These are phyloP conservation scores for Megamerina dolium DNA, from an alignment of 2,888 invertebrate species.

Conservation along the genomic window DNA sequence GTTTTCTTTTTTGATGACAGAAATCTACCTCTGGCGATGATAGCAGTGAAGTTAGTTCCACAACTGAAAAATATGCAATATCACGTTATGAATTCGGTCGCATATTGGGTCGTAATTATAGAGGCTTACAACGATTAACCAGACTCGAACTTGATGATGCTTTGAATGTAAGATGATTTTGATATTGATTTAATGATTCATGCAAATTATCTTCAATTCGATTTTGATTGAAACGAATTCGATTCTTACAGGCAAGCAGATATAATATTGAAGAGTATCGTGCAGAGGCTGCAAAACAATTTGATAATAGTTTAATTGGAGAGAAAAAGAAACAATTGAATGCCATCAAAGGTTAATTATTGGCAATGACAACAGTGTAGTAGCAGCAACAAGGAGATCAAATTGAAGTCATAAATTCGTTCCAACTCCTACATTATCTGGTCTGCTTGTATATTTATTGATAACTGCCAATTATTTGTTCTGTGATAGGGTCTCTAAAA, in stretches of 20 bases:
- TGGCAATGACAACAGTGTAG: neutral
- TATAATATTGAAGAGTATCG: constrained; percentile 44
- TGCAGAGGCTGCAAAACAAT: constrained; percentile 39
- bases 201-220: no score
- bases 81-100: constrained; percentile 45
- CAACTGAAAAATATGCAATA: constrained; percentile 43
- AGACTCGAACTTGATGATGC: constrained; percentile 43
- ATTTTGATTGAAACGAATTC: no score
- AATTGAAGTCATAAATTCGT: no score
- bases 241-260: constrained; percentile 39
- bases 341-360: constrained; percentile 27
- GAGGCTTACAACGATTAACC: constrained; percentile 43
- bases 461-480: constrained; percentile 15
- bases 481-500: constrained; percentile 29
- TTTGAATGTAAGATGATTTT: constrained; percentile 36
- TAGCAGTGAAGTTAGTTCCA: constrained; percentile 29
- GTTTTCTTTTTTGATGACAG: constrained; percentile 9
- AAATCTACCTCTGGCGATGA: constrained; percentile 20
- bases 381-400: no score
- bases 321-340: constrained; percentile 38
- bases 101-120: constrained; percentile 44
- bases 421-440: no score
- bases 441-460: no score
- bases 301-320: constrained; percentile 38
- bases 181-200: no score